Conservation (phyloP, 2,888 invertebrate genomes). For the Drosophila infuscata region DNA sequence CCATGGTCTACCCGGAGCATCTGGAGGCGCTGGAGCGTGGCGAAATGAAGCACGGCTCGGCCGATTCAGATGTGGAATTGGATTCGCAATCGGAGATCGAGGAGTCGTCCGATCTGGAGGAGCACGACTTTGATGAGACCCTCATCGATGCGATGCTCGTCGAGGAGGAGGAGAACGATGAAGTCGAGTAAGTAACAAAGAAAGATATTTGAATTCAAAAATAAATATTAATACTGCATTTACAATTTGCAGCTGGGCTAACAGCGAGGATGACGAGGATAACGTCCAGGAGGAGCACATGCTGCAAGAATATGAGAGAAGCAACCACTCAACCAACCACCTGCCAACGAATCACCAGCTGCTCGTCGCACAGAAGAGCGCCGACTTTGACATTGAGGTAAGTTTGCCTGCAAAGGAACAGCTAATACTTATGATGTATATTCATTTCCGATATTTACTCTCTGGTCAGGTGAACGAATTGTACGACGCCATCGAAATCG, state of each 20-base stretch:
- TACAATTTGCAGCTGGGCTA: slow-evolving; percentile 35
- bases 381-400: slow-evolving; percentile 88
- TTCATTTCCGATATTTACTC: not conserved
- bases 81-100: slow-evolving; percentile 85
- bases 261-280: slow-evolving; percentile 62
- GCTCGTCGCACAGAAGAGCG: slow-evolving; percentile 79
- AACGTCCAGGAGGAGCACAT: slow-evolving; percentile 55
- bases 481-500: slow-evolving; percentile 90
- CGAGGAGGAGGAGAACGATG: slow-evolving; percentile 85
- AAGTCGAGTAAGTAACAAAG: slow-evolving; percentile 80
- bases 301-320: slow-evolving; percentile 46
- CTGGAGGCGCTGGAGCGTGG: slow-evolving; percentile 93
- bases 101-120: slow-evolving; percentile 86
- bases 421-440: not conserved
- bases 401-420: slow-evolving; percentile 16
- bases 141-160: slow-evolving; percentile 85
- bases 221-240: not conserved
- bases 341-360: slow-evolving; percentile 60
- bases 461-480: slow-evolving; percentile 88
- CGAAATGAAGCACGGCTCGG: slow-evolving; percentile 92
- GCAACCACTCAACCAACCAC: slow-evolving; percentile 30
- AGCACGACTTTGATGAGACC: slow-evolving; percentile 86
- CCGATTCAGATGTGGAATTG: slow-evolving; percentile 87
- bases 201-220: not conserved
- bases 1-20: slow-evolving; percentile 97